Base-by-base conservation (phyloP, 2,888 invertebrate genomes). In the Rhorus exstirpatorius region DNA sequence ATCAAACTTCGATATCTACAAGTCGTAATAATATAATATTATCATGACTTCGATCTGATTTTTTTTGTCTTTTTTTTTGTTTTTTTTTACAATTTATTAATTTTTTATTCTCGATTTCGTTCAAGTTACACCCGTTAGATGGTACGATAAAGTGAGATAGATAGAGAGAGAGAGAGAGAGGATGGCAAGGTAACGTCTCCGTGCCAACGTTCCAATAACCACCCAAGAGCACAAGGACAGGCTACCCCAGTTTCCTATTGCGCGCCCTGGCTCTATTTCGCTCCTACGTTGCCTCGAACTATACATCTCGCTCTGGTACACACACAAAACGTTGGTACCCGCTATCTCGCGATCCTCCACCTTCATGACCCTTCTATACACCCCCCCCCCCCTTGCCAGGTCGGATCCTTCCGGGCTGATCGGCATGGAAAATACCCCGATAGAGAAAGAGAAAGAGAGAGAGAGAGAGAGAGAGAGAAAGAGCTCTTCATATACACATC, bases 151-250 rank as follows among this genome's bases (percentile, higher is more conserved):
- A 19, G 3, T n/a, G 12, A 44, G 35, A 35, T 4, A 38, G 26
- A 53, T 17, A 26, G 58, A 61, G 46, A 75, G 55, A n/a, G 68
- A 55, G 53, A 75, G 53, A 61, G 67, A 67, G 67, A 10, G 19
- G 21, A 70, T 70, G 17, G 35, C 82, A 68, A 79, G 78, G 82
- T 82, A 83, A 88, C 87, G 90, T 89, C 89, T 90, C 89, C 88
- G 90, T 92, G 91, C 91, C 91, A 92, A 92, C 90, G 91, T 91
- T 91, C 91, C 91, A 91, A 90, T 91, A 91, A 91, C 90, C 89
- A 91, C 89, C 89, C 88, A 88, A 89, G 90, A 91, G 91, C 90
- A 88, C 91, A 92, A 92, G 92, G 91, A 91, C 91, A 90, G 91
- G 88, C 89, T 91, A 92, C 91, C 92, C 92, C 89, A 91, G 91